These are phyloP conservation scores for Camelus dromedarius DNA, from an alignment of 2,113 vertebrate genomes.

Conservation along the genomic window DNA sequence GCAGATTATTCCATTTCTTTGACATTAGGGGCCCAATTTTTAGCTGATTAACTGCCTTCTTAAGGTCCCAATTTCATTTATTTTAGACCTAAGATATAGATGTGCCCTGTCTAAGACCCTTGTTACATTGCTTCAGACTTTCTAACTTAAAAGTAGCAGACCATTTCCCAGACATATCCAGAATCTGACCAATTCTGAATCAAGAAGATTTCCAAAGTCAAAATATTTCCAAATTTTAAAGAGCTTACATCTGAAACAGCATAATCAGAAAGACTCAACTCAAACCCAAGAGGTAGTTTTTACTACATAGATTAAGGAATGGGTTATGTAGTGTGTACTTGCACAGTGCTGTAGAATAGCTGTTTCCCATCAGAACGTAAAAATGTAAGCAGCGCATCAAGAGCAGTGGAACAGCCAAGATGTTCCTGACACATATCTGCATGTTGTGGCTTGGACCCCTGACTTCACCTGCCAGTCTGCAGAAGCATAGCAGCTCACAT, in stretches of 20 bases:
- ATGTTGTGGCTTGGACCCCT: not conserved
- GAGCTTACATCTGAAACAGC: not conserved
- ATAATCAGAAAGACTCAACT: constrained; percentile 3
- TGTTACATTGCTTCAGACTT: not conserved
- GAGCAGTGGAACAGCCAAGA: not conserved
- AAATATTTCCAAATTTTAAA: constrained; percentile 48
- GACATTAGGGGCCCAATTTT: not conserved
- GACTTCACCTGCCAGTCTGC: not conserved
- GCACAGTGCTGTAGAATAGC: not conserved
- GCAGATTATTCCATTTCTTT: not conserved
- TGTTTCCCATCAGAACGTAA: not conserved
- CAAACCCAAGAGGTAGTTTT: not conserved
- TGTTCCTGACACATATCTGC: accelerated
- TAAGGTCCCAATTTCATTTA: not conserved
- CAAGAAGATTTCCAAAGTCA: constrained; percentile 58
- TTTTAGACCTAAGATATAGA: not conserved
- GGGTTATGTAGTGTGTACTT: not conserved
- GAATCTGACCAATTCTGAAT: constrained; percentile 30
- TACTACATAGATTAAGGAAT: not conserved
- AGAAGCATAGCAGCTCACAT: not conserved
- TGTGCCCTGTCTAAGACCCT: not conserved
- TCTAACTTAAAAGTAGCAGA: not conserved
- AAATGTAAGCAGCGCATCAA: not conserved
- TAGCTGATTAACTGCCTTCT: not conserved
- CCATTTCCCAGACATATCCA: not conserved